Evolutionary conservation across 2,113 vertebrate genomes (phyloP).

Genomic region (Stictonetta naevosa): DNA sequence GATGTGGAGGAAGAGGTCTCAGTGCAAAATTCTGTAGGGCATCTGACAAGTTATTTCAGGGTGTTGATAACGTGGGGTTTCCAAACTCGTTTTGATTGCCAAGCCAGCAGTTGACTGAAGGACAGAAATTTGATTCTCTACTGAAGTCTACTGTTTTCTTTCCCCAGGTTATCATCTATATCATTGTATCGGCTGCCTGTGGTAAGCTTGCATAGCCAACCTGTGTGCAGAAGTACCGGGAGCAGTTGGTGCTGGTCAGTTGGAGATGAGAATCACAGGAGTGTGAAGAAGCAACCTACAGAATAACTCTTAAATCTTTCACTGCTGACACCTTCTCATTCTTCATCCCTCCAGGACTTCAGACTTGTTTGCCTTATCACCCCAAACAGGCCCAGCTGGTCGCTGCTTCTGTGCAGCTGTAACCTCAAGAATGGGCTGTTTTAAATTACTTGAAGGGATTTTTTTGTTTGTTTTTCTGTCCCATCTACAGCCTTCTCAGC

Average conservation of each 20-base stretch:
- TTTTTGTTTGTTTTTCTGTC: background rate
- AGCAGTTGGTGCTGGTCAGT: background rate
- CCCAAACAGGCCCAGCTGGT: constrained; percentile 15
- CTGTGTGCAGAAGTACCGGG: constrained; percentile 85
- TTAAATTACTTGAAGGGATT: constrained; percentile 52
- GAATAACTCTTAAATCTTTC: constrained; percentile 52
- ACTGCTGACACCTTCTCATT: constrained; percentile 54
- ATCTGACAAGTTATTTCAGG: accelerated
- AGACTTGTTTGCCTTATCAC: constrained; percentile 68
- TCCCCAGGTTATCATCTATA: constrained; percentile 88
- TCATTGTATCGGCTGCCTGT: constrained; percentile 88
- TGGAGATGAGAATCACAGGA: constrained; percentile 41
- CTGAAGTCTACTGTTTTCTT: background rate
- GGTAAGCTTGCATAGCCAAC: constrained; percentile 89
- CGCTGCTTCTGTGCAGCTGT: background rate
- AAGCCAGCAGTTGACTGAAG: accelerated
- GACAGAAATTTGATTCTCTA: accelerated
- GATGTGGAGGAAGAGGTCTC: accelerated
- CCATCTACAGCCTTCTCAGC: background rate
- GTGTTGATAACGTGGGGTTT: accelerated
- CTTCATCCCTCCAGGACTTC: constrained; percentile 58
- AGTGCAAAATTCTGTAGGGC: accelerated
- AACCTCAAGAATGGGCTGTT: background rate
- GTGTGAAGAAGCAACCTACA: constrained; percentile 34
- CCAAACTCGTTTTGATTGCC: accelerated